Evolutionary conservation across 2,888 invertebrate genomes (phyloP), one percentile per base, ranked within the genome.

Genomic region (Spialia ferax): DNA sequence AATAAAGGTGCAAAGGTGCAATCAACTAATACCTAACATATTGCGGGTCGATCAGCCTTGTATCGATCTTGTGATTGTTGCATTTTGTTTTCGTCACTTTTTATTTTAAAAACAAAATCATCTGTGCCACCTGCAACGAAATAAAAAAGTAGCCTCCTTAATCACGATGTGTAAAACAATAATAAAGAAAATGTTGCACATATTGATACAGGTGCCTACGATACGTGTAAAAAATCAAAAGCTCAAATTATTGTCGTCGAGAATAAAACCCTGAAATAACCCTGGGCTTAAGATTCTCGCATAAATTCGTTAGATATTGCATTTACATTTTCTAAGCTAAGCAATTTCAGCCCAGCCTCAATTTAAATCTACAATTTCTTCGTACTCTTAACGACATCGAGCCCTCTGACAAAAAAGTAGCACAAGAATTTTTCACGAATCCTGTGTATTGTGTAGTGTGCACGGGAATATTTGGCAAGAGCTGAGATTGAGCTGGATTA

Each of bases 101-200:
- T 10, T 50, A 22, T 22, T 50, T 50, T 11, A 22, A 50, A 50
- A 50, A 20, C 22, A 50, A 11, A 22, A 11, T 18, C 7, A 4
- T 15, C 22, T 22, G 8, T 45, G 18, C 15, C 5, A 50, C 13
- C 1, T 50, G 22, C 10, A 48, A 20, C 18, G 15, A 20, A 1
- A 20, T 2, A 6, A 48, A 48, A 18, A 7, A 32, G 18, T 18
- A 48, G 1, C 1, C 52, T 23, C 35, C 38, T 57, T 57, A 42
- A 22, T 57, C 38, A 57, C 22, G 20, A 38, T 11, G 11, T 52
- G 52, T 54, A 38, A 38, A 55, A 57, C 23, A 13, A 45, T 56
- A 63, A 32, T 45, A 63, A 63, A 45, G 29, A 45, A 55, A 55
- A 48, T 56, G 32, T 26, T 45, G 45, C 18, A 13, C 45, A 13